Conservation (phyloP, 1,140 invertebrate genomes). For the Drepana arcuata region DNA sequence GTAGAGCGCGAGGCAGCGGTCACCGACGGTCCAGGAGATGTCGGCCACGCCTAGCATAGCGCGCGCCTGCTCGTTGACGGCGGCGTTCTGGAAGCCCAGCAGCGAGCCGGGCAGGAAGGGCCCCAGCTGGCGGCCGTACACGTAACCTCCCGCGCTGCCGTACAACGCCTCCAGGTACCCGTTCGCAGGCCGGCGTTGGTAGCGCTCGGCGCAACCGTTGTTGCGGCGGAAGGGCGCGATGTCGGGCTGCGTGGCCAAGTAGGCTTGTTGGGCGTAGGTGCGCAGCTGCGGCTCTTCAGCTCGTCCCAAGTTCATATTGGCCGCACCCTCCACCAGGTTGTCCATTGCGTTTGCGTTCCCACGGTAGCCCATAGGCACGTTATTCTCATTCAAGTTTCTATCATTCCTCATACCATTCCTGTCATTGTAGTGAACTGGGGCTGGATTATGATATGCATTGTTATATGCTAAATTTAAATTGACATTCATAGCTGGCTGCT, state of each 20-base stretch:
- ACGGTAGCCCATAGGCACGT: slow-evolving; percentile 38
- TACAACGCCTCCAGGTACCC: slow-evolving; percentile 42
- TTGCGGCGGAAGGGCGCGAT: slow-evolving; percentile 31
- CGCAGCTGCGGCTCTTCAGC: slow-evolving; percentile 32
- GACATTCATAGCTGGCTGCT: slow-evolving; percentile 25
- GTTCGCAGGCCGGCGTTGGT: slow-evolving; percentile 34
- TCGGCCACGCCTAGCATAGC: slow-evolving; percentile 65
- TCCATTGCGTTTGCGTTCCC: slow-evolving; percentile 45
- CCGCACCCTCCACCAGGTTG: slow-evolving; percentile 49
- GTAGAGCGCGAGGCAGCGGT: slow-evolving; percentile 90
- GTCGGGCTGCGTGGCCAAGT: slow-evolving; percentile 45
- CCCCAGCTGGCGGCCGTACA: slow-evolving; percentile 43
- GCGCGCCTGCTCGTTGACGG: slow-evolving; percentile 74
- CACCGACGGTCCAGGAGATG: slow-evolving; percentile 82
- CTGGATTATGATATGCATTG: slow-evolving; percentile 43
- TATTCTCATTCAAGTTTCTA: slow-evolving; percentile 32
- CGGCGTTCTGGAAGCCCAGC: slow-evolving; percentile 74
- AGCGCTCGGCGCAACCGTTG: slow-evolving; percentile 23
- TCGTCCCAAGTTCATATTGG: slow-evolving; percentile 46
- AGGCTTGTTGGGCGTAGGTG: slow-evolving; percentile 32
- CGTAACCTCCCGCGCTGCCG: slow-evolving; percentile 15
- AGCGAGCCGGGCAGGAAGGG: slow-evolving; percentile 73
- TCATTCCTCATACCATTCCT: slow-evolving; percentile 42
- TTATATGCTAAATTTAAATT: slow-evolving; percentile 37
- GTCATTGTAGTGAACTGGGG: slow-evolving; percentile 34